A percentile compares a stretch with the other conserved stretches of the same genome.
Evolutionary conservation across 2,888 invertebrate genomes (phyloP).

Genomic region (Lacanobia wlatinum): DNA sequence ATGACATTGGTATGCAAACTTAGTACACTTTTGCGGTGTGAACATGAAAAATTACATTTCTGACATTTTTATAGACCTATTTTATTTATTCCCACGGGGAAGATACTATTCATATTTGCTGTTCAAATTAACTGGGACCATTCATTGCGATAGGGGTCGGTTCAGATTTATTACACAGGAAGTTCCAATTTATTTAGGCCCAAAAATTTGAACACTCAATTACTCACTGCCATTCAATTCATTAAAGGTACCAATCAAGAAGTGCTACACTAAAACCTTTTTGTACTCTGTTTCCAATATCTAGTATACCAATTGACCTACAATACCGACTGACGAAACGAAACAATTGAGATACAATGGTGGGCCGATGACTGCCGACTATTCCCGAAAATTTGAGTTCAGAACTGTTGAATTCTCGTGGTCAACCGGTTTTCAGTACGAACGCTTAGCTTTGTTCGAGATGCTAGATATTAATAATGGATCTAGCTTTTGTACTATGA

Average conservation of each 20-base stretch:
- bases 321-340: slow-evolving; percentile 17
- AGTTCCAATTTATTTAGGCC: slow-evolving; percentile 25
- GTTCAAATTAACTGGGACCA: slow-evolving; percentile 12
- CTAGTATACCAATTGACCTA: slow-evolving; percentile 24
- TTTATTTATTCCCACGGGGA: slow-evolving; percentile 30
- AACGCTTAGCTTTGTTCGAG: slow-evolving; percentile 34
- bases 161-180: slow-evolving; percentile 37
- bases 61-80: slow-evolving; percentile 50
- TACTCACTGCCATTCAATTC: slow-evolving; percentile 8
- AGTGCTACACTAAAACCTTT: neutral
- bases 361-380: slow-evolving; percentile 26
- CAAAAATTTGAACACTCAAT: slow-evolving; percentile 17
- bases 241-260: neutral
- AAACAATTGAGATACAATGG: slow-evolving; percentile 39
- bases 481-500: slow-evolving; percentile 36
- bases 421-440: slow-evolving; percentile 47
- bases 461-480: slow-evolving; percentile 52
- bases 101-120: slow-evolving; percentile 23
- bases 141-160: neutral
- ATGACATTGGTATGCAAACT: slow-evolving; percentile 49
- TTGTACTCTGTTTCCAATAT: slow-evolving; percentile 22
- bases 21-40: slow-evolving; percentile 31
- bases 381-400: slow-evolving; percentile 41
- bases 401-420: slow-evolving; percentile 41
- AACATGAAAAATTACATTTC: slow-evolving; percentile 48